Percentiles rank a stretch among this genome's conserved stretches.
These are phyloP conservation scores for Lasioglossum leucozonium DNA, from an alignment of 2,888 invertebrate genomes.

Conservation along the genomic window DNA sequence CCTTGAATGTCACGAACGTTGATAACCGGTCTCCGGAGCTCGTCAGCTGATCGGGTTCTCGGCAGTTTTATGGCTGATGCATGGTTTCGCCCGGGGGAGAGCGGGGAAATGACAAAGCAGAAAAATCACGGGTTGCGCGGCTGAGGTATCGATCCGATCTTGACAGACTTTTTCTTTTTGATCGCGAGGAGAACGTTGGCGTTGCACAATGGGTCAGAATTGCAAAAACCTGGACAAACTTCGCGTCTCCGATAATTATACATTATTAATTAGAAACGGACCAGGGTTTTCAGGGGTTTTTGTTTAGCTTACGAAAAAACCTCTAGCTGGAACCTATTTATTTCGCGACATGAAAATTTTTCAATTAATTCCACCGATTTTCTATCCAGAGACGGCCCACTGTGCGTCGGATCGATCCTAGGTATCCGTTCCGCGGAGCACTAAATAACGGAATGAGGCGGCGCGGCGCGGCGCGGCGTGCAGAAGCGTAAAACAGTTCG, in stretches of 20 bases:
- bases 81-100: background rate
- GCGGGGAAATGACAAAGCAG: background rate
- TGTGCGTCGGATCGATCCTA: background rate
- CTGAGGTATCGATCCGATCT: background rate
- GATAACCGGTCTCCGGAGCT: background rate
- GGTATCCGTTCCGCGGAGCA: background rate
- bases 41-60: constrained; percentile 23
- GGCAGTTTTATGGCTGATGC: background rate
- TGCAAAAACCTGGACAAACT: background rate
- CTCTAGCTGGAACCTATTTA: no score
- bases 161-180: background rate
- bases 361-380: no score
- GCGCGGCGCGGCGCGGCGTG: background rate
- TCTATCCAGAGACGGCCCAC: background rate
- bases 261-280: background rate
- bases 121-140: background rate
- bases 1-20: constrained; percentile 33
- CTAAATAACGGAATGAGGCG: constrained; percentile 1
- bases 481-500: constrained; percentile 6
- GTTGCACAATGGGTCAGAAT: background rate
- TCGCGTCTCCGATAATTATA: background rate
- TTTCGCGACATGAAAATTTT: no score
- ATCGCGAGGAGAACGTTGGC: background rate
- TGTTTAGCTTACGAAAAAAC: no score
- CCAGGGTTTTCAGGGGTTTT: no score